phyloP scores from a whole-genome alignment of 2,888 invertebrate species.

The Prionchulus punctatus region DNA sequence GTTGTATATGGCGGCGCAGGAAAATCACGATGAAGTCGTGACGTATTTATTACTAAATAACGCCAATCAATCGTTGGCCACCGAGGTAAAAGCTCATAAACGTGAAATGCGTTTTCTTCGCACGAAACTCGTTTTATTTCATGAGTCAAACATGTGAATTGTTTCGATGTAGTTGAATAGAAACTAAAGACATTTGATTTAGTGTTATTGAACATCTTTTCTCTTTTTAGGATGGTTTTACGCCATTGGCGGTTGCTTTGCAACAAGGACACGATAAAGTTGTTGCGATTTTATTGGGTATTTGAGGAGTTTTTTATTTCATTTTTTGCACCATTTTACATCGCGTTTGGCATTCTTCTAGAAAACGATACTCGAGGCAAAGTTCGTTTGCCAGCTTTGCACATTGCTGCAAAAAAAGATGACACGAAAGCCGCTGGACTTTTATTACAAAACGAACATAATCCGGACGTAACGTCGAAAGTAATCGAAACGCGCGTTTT shows the following conservation, averaged over 20 bases:
- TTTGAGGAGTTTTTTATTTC: too few relatives aligned
- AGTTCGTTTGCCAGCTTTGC: conserved; percentile 71
- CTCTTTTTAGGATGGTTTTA: conserved; percentile 72
- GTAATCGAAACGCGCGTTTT: conserved; percentile 17
- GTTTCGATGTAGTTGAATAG: not conserved
- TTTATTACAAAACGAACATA: conserved; percentile 84
- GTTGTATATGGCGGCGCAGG: conserved; percentile 97
- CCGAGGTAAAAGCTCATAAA: conserved; percentile 49
- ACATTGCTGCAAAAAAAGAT: conserved; percentile 96
- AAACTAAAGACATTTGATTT: too few relatives aligned
- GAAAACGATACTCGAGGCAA: conserved; percentile 66
- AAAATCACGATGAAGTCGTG: conserved; percentile 89
- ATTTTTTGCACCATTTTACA: too few relatives aligned
- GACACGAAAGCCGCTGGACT: conserved; percentile 90
- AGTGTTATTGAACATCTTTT: conserved; percentile 4
- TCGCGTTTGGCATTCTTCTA: too few relatives aligned
- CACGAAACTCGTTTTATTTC: too few relatives aligned
- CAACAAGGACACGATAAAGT: conserved; percentile 98
- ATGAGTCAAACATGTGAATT: too few relatives aligned
- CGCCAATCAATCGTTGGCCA: conserved; percentile 92
- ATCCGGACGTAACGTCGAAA: conserved; percentile 88
- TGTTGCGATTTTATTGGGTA: conserved; percentile 83
- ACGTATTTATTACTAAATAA: conserved; percentile 78
- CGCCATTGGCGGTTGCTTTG: conserved; percentile 95
- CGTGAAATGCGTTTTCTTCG: not conserved